Percentiles rank a stretch among this genome's conserved stretches.
These are phyloP conservation scores for Diaprepes abbreviatus DNA, from an alignment of 2,888 invertebrate species.

Conservation along the genomic window DNA sequence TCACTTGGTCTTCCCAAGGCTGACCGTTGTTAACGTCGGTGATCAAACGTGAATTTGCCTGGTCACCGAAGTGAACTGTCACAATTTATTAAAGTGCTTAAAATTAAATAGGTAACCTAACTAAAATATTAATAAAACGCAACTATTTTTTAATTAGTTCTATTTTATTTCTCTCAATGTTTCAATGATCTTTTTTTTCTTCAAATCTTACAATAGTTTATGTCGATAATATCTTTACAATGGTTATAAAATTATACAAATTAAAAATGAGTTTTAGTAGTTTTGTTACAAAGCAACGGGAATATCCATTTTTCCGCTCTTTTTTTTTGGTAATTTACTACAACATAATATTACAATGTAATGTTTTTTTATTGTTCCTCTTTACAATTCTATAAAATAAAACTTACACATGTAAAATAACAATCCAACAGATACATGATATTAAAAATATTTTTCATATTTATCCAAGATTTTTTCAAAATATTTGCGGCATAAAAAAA, in stretches of 20 bases:
- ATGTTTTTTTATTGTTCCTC: no score
- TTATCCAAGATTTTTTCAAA: background rate
- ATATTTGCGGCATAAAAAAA: background rate
- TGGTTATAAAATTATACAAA: background rate
- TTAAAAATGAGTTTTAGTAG: no score
- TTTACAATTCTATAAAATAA: constrained; percentile 3
- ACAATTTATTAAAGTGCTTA: no score
- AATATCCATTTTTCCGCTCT: no score
- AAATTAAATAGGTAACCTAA: no score
- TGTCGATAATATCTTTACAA: background rate
- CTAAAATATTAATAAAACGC: background rate
- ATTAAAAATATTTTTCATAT: background rate
- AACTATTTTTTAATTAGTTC: background rate
- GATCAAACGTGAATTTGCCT: no score
- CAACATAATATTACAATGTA: background rate
- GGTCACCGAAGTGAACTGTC: no score
- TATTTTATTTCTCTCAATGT: background rate
- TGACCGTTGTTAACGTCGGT: no score
- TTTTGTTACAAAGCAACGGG: no score
- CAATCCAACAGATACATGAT: background rate
- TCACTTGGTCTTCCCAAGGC: no score
- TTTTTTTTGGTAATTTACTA: no score
- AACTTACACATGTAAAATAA: background rate
- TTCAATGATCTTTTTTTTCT: background rate
- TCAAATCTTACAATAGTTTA: background rate